Evolutionary conservation across 1,140 invertebrate species (phyloP), one percentile per base, ranked within the genome.

Genomic region (Drosophila ogumai): DNA sequence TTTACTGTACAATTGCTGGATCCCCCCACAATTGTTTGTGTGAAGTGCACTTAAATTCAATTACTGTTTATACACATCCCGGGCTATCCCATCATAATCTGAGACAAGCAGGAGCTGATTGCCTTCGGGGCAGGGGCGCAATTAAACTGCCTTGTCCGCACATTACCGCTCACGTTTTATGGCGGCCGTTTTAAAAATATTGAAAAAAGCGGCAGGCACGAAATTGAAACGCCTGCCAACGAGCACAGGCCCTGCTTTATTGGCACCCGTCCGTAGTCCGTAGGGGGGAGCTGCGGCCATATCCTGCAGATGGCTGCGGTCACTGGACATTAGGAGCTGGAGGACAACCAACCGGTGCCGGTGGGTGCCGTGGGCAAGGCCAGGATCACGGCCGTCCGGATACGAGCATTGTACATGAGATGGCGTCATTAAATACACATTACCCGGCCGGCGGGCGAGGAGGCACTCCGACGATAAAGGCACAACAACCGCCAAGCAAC

Each of bases 341-440:
- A 75, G 54, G 67, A 69, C 79, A 82, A 65, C 82, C 65, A 82
- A 68, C 79, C 61, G 82, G 63, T 74, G 60, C 50, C 65, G 61
- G 64, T 64, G 54, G 46, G 50, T 19, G n/a, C 59, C 63, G 47
- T 55, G 56, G 40, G 40, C 55, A 54, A 46, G 71, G 57, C 46
- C 55, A 58, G 75, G 75, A 80, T 75, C 81, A 69, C 66, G 68
- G 63, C 44, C 55, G 77, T 36, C 44, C 69, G 77, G 59, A 66
- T 63, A 67, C 52, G 49, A 65, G 85, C 85, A 90, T 90, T 88
- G 86, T 90, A 90, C 86, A 90, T 90, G 85, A 90, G 88, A 90
- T 85, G 86, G 86, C 66, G 85, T 90, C 85, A 90, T 90, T 90
- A 90, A 90, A 90, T 90, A 90, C 85, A 90, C 85, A 90, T 90